These are phyloP conservation scores for Ceratitis capitata DNA, from an alignment of 1,140 invertebrate genomes.

Conservation along the genomic window DNA sequence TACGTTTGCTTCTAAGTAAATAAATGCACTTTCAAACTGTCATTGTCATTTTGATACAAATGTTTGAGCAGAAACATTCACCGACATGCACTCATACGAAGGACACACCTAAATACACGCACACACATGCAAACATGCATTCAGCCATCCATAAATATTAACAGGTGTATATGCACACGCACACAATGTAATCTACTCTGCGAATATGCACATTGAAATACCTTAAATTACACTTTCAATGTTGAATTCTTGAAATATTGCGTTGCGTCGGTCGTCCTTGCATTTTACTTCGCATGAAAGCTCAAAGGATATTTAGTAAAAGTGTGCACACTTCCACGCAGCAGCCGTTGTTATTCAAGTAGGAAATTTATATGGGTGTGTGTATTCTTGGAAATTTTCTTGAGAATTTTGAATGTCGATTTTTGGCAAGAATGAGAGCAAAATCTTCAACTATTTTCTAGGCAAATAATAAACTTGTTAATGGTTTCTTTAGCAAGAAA, in stretches of 20 bases:
- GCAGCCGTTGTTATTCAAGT: neutral
- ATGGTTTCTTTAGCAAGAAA: no score
- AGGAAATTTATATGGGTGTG: neutral
- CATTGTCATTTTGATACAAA: slow-evolving; percentile 4
- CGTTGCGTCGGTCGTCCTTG: neutral
- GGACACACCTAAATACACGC: neutral
- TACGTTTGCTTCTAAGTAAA: neutral
- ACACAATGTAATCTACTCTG: neutral
- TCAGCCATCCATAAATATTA: neutral
- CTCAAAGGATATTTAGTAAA: neutral
- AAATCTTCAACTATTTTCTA: no score
- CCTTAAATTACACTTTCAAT: neutral
- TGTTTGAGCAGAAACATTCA: neutral
- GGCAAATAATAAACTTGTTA: no score
- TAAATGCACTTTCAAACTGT: neutral
- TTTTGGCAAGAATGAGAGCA: no score
- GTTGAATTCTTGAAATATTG: neutral
- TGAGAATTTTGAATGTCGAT: no score
- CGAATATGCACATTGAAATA: neutral
- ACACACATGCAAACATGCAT: neutral
- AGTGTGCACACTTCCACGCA: no score
- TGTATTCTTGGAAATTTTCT: neutral
- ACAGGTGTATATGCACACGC: neutral
- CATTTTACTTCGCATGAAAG: neutral
- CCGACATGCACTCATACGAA: neutral